Evolutionary conservation across 2,888 invertebrate species (phyloP), one percentile per base, ranked within the genome.

Genomic region (Strigamia transsilvanica): DNA sequence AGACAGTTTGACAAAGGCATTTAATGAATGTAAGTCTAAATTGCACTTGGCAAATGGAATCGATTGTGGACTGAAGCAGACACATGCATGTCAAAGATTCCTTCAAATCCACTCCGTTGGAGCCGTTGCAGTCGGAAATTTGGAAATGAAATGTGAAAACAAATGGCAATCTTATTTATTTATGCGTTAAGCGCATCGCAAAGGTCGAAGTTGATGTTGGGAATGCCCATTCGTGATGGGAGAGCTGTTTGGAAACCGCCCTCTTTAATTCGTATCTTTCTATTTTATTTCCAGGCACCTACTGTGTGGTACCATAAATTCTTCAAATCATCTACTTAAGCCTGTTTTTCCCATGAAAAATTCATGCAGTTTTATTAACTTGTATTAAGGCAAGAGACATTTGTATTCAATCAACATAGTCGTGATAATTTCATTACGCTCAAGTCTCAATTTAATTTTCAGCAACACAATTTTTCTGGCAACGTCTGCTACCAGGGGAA

Each of bases 21-120:
- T 38, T 73, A 73, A 73, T 73, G 73, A 27, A 73, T 32, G 73
- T 27, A 12, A 73, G 32, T 73, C 73, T 73, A 73, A 73, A 73
- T 73, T 73, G 32, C 73, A 73, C 73, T 27, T 32, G 2, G 73
- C 73, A 73, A n/a, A 73, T 32, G 73, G 73, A 73, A 73, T 73
- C 27, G 32, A 32, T 27, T 32, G 73, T 13, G 38, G 27, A 32
- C 32, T 73, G 27, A 66, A 66, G 18, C 61, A 23, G 73, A 73
- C 27, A 12, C 27, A 73, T 6, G 56, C 73, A 73, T 73, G 13
- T 32, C 27, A 73, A 73, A 73, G 32, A 73, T 73, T 73, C 73
- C 32, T 73, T 66, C 46, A 4, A 9, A 46, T 12, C 46, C 5
- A 46, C 15, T 46, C 46, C 46, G 46, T 13, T 15, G 12, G 13